Evolutionary conservation across 2,113 vertebrate species (phyloP), one percentile per base, ranked within the genome.

Genomic region (Xiphias gladius): DNA sequence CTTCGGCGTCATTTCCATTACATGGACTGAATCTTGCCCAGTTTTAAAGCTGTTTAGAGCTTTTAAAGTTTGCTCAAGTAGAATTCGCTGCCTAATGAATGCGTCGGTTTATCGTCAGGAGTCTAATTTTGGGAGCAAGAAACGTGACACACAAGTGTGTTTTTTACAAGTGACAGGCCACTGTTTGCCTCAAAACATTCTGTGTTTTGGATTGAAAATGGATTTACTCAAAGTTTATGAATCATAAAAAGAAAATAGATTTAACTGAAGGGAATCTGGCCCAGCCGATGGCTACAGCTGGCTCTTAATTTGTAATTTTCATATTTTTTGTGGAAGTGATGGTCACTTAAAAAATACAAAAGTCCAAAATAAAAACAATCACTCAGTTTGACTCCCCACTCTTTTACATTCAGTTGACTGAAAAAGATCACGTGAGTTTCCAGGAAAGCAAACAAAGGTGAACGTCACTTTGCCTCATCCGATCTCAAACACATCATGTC

Each of bases 101-200:
- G 24, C 5, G 32, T 32, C 7, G 20, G 1, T 35, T 78, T 46
- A 30, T 59, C 17, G 4, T 32, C 7, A 5, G 5, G 55, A 32
- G 26, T 20, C 22, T 52, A 80, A 66, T 26, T 35, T 80, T 72
- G 57, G 68, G 14, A 58, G 26, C n/a, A 48, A 48, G 50, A 57
- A 57, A 73, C 8, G 46, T 7, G 39, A 73, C 2, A 20, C 16
- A 5, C 58, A 63, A 55, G 28, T 22, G 22, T 48, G 7, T 26
- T 39, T 65, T 61, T 37, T 69, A 48, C 20, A 37, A 48, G 57
- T n/a, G 24, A 46, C 0, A 24, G 9, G 7, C 12, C 1, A 4
- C 11, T 0, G 12, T 22, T 5, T 28, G 35, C 6, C 48, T 7
- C 48, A 7, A 8, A 52, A 52, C 43, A 48, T 19, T 10, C 9